Evolutionary conservation across 2,797 vertebrate genomes (phyloP), one percentile per base, ranked within the genome.

Genomic region (Gallinago stenura): DNA sequence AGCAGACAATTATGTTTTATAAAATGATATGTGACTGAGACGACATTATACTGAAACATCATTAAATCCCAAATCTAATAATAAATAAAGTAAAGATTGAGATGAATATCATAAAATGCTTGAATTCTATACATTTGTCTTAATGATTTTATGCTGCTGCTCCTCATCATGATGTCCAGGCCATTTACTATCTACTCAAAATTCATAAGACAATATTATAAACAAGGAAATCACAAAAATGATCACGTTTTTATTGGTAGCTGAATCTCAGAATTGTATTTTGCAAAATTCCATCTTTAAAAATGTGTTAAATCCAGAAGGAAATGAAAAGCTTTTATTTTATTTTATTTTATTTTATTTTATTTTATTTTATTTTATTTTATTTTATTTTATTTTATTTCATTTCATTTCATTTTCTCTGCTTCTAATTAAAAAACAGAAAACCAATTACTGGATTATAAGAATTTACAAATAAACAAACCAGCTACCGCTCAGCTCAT

Each of bases 1-100:
- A 81, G 3, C 10, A 96, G 65, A 56, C 50, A 92, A 84, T 91
- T 96, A 83, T 77, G 45, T 58, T n/a, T 89, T 93, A 90, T 16
- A 71, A 91, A 84, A 69, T 80, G 10, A 45, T 80, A 31, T 70
- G 9, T 84, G 25, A 28, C 25, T 91, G 37, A 24, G 20, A 81
- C 75, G 30, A 53, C 3, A 6, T 68, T 41, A 65, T 39, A 33
- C 7, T 41, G 85, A 86, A 89, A 80, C 37, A 75, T 65, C 65
- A 80, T 68, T 95, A 68, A 91, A 57, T 2, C 4, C 1, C 15
- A 65, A 95, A 83, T 10, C 17, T 79, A 86, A 73, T 56, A 82
- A 86, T 73, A 43, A 76, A 76, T 6, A 76, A 43, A 83, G 3
- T 4, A 71, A 92, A 71, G 6, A 25, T 7, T 62, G 9, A 15